phyloP scores from a whole-genome alignment of 1,140 invertebrate genomes.

The Caligus rogercresseyi region DNA sequence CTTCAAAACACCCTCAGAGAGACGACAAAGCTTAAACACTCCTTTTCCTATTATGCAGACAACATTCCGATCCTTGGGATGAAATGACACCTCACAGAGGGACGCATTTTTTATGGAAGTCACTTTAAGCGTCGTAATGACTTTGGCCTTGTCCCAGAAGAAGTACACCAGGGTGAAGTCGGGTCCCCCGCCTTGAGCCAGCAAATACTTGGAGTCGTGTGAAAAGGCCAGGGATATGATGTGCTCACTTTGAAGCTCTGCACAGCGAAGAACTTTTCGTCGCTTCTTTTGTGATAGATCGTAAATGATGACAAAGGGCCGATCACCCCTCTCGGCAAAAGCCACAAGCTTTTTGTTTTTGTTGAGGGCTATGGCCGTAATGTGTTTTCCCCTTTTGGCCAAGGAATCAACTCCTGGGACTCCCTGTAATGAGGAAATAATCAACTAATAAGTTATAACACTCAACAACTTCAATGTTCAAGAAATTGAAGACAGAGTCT shows the following conservation, averaged over 20 bases:
- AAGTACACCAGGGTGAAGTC: conserved; percentile 62
- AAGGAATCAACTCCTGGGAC: neutral
- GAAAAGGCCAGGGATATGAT: conserved; percentile 56
- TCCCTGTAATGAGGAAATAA: too few relatives aligned
- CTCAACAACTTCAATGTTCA: too few relatives aligned
- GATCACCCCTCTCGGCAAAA: conserved; percentile 28
- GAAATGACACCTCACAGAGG: conserved; percentile 39
- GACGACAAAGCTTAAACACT: conserved; percentile 48
- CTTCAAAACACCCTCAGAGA: conserved; percentile 56
- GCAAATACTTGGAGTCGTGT: conserved; percentile 53
- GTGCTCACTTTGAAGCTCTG: conserved; percentile 32
- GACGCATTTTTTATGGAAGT: neutral
- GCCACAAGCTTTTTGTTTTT: conserved; percentile 21
- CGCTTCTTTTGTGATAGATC: conserved; percentile 32
- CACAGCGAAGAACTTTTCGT: conserved; percentile 30
- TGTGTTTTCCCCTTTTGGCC: neutral
- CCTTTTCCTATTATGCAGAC: conserved; percentile 50
- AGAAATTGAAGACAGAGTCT: too few relatives aligned
- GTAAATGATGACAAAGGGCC: conserved; percentile 32
- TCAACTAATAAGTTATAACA: too few relatives aligned
- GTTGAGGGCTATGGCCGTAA: conserved; percentile 1
- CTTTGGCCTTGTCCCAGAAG: conserved; percentile 51
- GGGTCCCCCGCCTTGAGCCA: conserved; percentile 53
- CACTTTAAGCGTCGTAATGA: conserved; percentile 14
- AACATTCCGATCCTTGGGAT: conserved; percentile 54